A percentile compares a stretch with the other conserved stretches of the same genome.
These are phyloP conservation scores for Spilosoma lubricipeda DNA, from an alignment of 2,888 invertebrate genomes.

Conservation along the genomic window DNA sequence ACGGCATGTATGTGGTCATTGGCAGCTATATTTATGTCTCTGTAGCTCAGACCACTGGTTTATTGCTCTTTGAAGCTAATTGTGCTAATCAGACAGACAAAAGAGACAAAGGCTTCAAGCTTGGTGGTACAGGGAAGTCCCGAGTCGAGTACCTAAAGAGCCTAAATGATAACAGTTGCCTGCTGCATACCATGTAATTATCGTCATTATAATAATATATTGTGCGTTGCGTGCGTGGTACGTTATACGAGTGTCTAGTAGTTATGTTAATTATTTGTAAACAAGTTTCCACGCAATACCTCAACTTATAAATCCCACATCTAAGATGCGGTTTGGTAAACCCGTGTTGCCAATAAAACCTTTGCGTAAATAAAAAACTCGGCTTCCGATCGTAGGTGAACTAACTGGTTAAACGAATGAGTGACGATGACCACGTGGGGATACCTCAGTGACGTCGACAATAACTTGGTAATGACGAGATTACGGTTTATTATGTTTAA, in stretches of 20 bases:
- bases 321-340: conserved; percentile 9
- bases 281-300: neutral
- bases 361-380: conserved; percentile 2
- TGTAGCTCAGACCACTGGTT: neutral
- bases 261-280: neutral
- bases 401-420: conserved; percentile 2
- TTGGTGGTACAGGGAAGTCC: neutral
- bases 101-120: neutral
- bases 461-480: neutral
- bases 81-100: neutral
- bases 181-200: neutral
- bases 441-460: neutral
- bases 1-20: neutral
- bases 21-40: no score
- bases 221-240: neutral
- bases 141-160: neutral
- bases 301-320: conserved; percentile 4
- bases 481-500: neutral
- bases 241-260: neutral
- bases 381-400: neutral
- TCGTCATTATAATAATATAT: neutral
- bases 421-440: neutral
- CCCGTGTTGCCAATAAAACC: conserved; percentile 5
- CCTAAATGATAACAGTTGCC: neutral
- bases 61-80: neutral